Conservation (phyloP, 2,113 vertebrate species). For the Cygnus atratus region DNA sequence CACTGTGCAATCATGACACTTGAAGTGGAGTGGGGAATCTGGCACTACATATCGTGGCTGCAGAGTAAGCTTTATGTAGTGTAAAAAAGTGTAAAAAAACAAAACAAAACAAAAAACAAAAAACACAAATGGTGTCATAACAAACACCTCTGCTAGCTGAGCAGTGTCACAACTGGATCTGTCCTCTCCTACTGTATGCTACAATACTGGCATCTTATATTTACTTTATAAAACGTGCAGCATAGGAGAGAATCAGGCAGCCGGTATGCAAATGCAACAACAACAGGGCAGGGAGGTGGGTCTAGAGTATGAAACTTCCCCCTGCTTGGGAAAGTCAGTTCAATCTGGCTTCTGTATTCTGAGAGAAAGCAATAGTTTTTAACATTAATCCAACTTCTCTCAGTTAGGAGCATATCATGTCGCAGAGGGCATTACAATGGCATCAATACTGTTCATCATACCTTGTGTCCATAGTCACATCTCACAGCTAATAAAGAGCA, state of each 20-base stretch:
- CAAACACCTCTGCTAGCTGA: not conserved
- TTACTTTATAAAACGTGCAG: not conserved
- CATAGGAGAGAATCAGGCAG: not conserved
- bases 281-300: accelerated
- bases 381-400: not conserved
- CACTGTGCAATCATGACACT: not conserved
- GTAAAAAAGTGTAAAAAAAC: accelerated
- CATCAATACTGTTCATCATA: not conserved
- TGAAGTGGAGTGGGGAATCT: conserved; percentile 13
- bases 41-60: not conserved
- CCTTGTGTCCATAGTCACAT: not conserved
- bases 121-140: accelerated
- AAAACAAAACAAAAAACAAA: not conserved
- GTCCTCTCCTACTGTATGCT: not conserved
- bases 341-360: not conserved
- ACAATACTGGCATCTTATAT: accelerated
- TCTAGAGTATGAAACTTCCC: not conserved
- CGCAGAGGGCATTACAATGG: not conserved
- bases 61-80: not conserved
- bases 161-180: not conserved
- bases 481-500: not conserved
- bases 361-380: not conserved
- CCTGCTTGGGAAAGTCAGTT: not conserved
- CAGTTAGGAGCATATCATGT: not conserved
- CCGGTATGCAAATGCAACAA: not conserved